These are phyloP conservation scores for Eurystomus glaucurus DNA, from an alignment of 2,797 vertebrate genomes.

Conservation along the genomic window DNA sequence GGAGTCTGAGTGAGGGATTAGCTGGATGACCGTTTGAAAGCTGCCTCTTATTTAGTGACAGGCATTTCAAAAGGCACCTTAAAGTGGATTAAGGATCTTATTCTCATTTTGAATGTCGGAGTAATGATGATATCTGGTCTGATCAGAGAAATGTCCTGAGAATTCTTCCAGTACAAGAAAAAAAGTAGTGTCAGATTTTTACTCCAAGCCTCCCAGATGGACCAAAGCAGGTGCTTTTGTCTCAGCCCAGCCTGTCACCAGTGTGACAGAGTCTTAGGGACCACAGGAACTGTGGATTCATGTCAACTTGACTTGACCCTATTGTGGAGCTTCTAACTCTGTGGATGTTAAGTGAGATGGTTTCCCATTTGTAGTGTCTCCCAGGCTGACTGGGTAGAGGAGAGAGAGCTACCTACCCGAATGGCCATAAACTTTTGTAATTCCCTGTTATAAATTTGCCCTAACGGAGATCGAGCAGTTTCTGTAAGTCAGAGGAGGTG, in stretches of 20 bases:
- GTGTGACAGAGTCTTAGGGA: not conserved
- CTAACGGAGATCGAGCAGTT: not conserved
- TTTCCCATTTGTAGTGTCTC: not conserved
- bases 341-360: fast-evolving
- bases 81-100: not conserved
- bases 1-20: not conserved
- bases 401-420: not conserved
- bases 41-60: not conserved
- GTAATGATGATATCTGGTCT: not conserved
- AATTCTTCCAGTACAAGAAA: not conserved
- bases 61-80: not conserved
- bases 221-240: not conserved
- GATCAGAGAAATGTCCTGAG: not conserved
- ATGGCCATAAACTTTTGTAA: not conserved
- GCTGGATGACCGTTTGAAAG: not conserved
- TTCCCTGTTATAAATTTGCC: not conserved
- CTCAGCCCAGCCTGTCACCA: not conserved
- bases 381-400: not conserved
- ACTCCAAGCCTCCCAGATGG: not conserved
- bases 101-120: not conserved
- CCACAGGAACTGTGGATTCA: not conserved
- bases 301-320: not conserved
- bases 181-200: not conserved
- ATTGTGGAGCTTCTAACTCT: not conserved
- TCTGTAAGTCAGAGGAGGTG: not conserved